phyloP scores from a whole-genome alignment of 2,797 vertebrate species.

The Sparus aurata region DNA sequence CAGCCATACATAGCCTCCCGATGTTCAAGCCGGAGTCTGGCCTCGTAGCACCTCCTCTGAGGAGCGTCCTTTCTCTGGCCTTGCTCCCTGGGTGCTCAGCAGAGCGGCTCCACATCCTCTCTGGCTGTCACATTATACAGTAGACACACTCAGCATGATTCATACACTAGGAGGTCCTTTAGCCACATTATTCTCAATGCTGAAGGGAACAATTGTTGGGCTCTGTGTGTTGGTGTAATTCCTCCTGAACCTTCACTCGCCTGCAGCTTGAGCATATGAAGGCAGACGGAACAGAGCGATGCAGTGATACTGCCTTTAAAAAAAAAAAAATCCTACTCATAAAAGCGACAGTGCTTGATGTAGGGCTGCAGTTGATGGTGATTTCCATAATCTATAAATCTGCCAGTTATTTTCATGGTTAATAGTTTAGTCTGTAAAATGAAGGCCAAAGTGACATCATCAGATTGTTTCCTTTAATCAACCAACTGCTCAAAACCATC shows the following conservation, averaged over 20 bases:
- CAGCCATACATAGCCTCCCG: conserved; percentile 73
- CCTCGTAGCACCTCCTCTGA: conserved; percentile 72
- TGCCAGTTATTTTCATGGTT: no score
- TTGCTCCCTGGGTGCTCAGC: conserved; percentile 65
- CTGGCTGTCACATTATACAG: conserved; percentile 71
- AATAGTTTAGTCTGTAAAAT: no score
- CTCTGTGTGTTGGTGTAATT: conserved; percentile 49
- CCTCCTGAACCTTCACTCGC: conserved; percentile 20
- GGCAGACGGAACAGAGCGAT: background rate
- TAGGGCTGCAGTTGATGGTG: no score
- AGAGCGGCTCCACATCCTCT: conserved; percentile 73
- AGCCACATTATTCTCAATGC: conserved; percentile 54
- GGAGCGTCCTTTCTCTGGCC: conserved; percentile 74
- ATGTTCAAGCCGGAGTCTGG: conserved; percentile 75
- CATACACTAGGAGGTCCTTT: conserved; percentile 64
- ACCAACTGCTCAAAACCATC: no score
- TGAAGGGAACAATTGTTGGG: conserved; percentile 57
- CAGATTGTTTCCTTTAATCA: no score
- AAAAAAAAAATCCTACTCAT: background rate
- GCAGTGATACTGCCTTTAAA: background rate
- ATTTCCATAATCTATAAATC: no score
- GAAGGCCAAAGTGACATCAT: no score
- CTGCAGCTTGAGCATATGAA: conserved; percentile 18
- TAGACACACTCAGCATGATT: conserved; percentile 73
- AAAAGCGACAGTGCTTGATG: background rate